Evolutionary conservation across 1,140 invertebrate species (phyloP), one percentile per base, ranked within the genome.

Genomic region (Platyscapa corneri): DNA sequence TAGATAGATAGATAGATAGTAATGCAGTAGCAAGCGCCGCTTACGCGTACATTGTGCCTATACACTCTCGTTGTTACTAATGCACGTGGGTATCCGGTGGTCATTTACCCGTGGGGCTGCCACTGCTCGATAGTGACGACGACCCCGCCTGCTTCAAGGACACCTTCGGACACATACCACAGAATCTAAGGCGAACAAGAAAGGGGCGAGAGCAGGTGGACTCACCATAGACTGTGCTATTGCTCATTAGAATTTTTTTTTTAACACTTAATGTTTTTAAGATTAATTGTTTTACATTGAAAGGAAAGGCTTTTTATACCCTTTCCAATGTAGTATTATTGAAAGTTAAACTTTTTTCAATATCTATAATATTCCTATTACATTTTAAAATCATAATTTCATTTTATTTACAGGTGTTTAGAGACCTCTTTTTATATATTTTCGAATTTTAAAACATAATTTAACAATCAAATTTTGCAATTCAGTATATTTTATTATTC

Each of bases 141-240:
- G 92, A 93, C 92, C 92, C 92, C 90, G 92, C 91, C 91, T 90
- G 91, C 89, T 91, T 92, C 93, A 93, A 93, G 93, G 93, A 91
- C 92, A 92, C 90, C 89, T 88, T 88, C 88, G 89, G 60, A 42
- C 42, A 84, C 39, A 49, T 56, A 53, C 42, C 46, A 12, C 34
- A 56, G 74, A 46, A 75, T 39, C 34, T 39, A 49, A 12, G 34
- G 56, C 1, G 27, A 65, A 0, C 0, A 7, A 0, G 10, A 7
- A 42, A 49, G 32, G 32, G 53, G 23, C 16, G n/a, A 20, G 3
- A 12, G 16, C 37, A 32, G 20, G 1, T 10, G 67, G 65, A 82
- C 34, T 82, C 65, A 42, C 79, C 53, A 23, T 23, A 46, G 39
- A 30, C 2, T n/a, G 7, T 7, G 30, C 39, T 23, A n/a, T 16